Evolutionary conservation across 64 coral and sea anemone species (phyloP), one percentile per base, ranked within the genome.

Genomic region (Acropora yongei): DNA sequence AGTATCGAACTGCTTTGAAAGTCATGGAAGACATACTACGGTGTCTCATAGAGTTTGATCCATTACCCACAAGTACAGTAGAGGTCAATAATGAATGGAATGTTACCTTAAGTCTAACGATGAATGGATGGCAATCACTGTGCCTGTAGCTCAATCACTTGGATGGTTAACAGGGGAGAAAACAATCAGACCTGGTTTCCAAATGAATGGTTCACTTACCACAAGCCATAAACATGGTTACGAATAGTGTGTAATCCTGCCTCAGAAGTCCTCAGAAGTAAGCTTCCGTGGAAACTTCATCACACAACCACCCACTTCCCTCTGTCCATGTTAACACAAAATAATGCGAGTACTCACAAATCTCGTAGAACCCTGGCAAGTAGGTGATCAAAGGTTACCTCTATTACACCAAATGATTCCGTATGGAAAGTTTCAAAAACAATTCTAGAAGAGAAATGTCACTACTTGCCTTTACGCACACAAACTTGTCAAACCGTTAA

Each of bases 341-440:
- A 40, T 84, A 61, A 44, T 84, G 6, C 80, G 66, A 69, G 80
- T 84, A 9, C 55, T 61, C 9, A 84, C 80, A 11, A 84, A 65
- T 69, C 40, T 84, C 5, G 41, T 84, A 16, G 80, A 84, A 44
- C 65, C 80, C 13, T 41, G 80, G 40, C 80, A 84, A 65, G 80
- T 84, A 1, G 79, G 79, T 19, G 79, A 82, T 6, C 55, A 53
- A 42, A 17, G 60, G 2, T 17, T 82, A 10, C 41, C 43, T 57
- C 12, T 84, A 10, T 84, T 84, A 80, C 49, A 82, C 13, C 48
- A 57, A 80, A 80, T 80, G 78, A 5, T n/a, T 53, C 45, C 45
- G 18, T 45, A 12, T 47, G 78, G 78, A 44, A 3, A 18, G 7
- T 80, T 80, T 44, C 45, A 45, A 47, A 80, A 19, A 80, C 78